Percentiles rank a stretch among this genome's conserved stretches.
These are phyloP conservation scores for Paguma larvata DNA, from an alignment of 2,797 vertebrate genomes.

Conservation along the genomic window DNA sequence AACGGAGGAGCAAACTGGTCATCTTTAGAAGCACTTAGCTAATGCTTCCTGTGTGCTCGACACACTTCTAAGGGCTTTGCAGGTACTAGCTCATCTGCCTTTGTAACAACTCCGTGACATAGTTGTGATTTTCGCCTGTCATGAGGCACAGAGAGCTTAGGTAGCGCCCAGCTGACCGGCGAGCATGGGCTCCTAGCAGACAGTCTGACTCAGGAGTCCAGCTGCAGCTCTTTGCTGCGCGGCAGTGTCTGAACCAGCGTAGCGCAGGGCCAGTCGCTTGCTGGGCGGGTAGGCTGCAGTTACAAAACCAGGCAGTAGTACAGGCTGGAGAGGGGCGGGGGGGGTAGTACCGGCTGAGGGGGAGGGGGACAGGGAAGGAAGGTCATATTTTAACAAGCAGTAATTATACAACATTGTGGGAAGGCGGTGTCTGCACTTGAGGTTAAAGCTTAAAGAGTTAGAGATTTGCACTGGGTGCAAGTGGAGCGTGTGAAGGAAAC, in stretches of 20 bases:
- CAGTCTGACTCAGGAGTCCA: background rate
- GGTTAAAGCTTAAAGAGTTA: background rate
- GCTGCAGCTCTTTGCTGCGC: background rate
- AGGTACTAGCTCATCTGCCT: background rate
- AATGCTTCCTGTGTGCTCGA: background rate
- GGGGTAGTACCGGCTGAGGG: no score
- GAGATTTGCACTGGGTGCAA: background rate
- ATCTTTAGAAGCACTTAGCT: background rate
- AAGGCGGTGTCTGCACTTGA: background rate
- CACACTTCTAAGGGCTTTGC: background rate
- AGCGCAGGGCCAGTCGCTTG: background rate
- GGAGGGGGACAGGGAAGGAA: background rate
- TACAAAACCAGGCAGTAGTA: background rate
- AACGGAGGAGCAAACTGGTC: background rate
- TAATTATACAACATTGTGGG: background rate
- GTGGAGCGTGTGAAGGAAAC: accelerated
- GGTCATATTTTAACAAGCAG: background rate
- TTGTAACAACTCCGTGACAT: background rate
- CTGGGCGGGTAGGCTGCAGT: background rate
- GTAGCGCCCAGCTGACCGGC: background rate
- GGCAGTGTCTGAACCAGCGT: background rate
- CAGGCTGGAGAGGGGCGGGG: background rate
- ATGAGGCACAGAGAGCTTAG: accelerated
- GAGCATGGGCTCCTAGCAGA: background rate
- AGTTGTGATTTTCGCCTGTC: background rate